Base-by-base conservation (phyloP, 2,888 invertebrate genomes). In the Agrilus mali region DNA sequence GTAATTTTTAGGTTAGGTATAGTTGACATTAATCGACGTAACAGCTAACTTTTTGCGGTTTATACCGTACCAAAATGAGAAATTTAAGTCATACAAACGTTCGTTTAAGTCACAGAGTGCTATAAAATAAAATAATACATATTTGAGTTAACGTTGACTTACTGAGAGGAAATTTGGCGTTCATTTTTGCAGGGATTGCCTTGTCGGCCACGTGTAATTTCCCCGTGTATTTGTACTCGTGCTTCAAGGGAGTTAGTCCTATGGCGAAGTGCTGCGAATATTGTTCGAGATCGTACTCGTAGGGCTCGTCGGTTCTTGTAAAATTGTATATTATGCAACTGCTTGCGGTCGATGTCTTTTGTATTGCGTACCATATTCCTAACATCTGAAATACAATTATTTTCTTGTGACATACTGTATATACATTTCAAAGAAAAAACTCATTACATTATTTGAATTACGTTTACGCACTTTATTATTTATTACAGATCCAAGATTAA, bases 261-360 rank as follows among this genome's bases (percentile, higher is more conserved):
- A 79, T 56, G 12, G 74, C 67, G 55, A 78, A 76, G 60, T 85
- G 82, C 59, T 84, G 81, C 15, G 84, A 82, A 41, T 75, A 72
- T 62, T 88, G 86, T 51, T 82, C 78, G 46, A 87, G 61, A 49
- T 74, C 64, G 56, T 82, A 84, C 53, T 76, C 73, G 12, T 77
- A 77, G 0, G 83, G 83, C 58, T 84, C 83, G 1, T 74, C 73
- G 0, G 78, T 76, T 50, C 68, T 69, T 0, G 81, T 82, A 66
- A 84, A 83, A 67, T 86, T 86, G 65, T 87, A 86, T 2, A 78
- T 78, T 55, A 87, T 75, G 64, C 87, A 88, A 54, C 77, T 74
- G 43, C 86, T 86, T 0, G 81, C 83, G 0, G 86, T 87, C 7
- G 84, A 81, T 2, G 86, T 86, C 66, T 87, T 87, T 65, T 86